phyloP scores from a whole-genome alignment of 2,113 vertebrate genomes.

The Rhinoderma darwinii region DNA sequence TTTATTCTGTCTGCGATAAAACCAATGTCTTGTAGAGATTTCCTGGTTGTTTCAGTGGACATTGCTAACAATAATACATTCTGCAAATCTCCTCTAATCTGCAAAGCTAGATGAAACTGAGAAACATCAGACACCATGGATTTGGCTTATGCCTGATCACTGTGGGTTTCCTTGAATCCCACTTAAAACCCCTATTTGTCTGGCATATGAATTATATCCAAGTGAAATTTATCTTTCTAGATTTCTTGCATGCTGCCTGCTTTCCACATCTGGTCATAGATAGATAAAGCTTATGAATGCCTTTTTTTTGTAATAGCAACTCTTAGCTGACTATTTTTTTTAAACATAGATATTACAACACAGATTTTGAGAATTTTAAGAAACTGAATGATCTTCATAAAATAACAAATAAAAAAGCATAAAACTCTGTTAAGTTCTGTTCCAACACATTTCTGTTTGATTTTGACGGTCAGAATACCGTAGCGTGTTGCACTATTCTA shows the following conservation, averaged over 20 bases:
- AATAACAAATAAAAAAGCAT: neutral
- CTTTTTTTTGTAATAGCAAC: slow-evolving; percentile 54
- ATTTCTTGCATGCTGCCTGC: slow-evolving; percentile 33
- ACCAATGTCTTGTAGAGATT: slow-evolving; percentile 15
- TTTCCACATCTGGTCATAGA: slow-evolving; percentile 25
- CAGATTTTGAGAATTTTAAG: neutral
- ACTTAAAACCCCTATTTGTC: slow-evolving; percentile 36
- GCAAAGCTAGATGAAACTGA: slow-evolving; percentile 44
- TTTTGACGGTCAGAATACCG: neutral
- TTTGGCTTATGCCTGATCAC: slow-evolving; percentile 42
- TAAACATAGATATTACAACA: neutral
- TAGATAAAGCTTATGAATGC: slow-evolving; percentile 61
- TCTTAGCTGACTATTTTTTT: neutral
- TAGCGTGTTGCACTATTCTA: too few relatives aligned
- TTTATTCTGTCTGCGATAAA: slow-evolving; percentile 8
- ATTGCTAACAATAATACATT: slow-evolving; percentile 33
- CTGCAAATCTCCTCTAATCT: slow-evolving; percentile 34
- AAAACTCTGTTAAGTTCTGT: neutral
- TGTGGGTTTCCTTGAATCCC: slow-evolving; percentile 29
- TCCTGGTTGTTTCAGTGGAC: slow-evolving; percentile 40
- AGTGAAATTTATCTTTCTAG: slow-evolving; percentile 41
- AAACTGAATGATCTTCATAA: neutral
- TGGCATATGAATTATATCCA: slow-evolving; percentile 39
- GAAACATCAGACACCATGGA: slow-evolving; percentile 34
- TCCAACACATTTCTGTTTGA: neutral